Percentiles rank a stretch among this genome's conserved stretches.
Evolutionary conservation across 2,113 vertebrate genomes (phyloP).

Genomic region (Vulpes lagopus): DNA sequence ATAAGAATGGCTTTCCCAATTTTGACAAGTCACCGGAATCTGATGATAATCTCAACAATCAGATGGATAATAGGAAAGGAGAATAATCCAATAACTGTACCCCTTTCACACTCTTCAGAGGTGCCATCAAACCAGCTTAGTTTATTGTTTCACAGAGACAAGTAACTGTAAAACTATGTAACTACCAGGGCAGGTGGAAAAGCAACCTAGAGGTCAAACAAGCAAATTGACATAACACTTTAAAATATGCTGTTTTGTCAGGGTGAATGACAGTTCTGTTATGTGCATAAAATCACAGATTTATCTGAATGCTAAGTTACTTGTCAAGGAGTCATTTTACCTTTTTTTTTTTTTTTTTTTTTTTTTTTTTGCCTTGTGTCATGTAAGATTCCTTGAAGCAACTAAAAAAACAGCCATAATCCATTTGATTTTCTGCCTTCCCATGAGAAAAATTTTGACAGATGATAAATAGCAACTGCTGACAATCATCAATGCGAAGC

Average conservation of each 20-base stretch:
- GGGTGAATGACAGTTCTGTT: slow-evolving; percentile 80
- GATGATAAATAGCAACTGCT: slow-evolving; percentile 97
- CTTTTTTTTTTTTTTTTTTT: slow-evolving; percentile 90
- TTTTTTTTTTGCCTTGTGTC: slow-evolving; percentile 90
- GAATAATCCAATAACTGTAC: background rate
- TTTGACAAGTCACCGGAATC: background rate
- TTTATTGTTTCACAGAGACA: slow-evolving; percentile 53
- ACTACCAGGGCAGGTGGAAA: slow-evolving; percentile 75
- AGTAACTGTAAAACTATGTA: slow-evolving; percentile 59
- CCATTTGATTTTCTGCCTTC: slow-evolving; percentile 96
- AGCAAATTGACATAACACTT: slow-evolving; percentile 84
- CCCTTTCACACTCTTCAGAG: background rate
- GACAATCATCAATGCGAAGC: slow-evolving; percentile 95
- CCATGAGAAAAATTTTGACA: slow-evolving; percentile 95
- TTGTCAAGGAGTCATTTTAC: slow-evolving; percentile 87
- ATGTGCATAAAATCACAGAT: slow-evolving; percentile 85
- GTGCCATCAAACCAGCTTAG: slow-evolving; percentile 29
- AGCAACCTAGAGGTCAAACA: slow-evolving; percentile 82
- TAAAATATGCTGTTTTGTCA: slow-evolving; percentile 82
- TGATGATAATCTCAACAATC: slow-evolving; percentile 50
- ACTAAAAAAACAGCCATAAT: slow-evolving; percentile 94
- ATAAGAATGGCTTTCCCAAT: background rate
- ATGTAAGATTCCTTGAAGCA: slow-evolving; percentile 93
- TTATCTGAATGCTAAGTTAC: slow-evolving; percentile 86
- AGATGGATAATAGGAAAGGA: background rate